These are phyloP conservation scores for Holocentrus rufus DNA, from an alignment of 2,797 vertebrate genomes.

Conservation along the genomic window DNA sequence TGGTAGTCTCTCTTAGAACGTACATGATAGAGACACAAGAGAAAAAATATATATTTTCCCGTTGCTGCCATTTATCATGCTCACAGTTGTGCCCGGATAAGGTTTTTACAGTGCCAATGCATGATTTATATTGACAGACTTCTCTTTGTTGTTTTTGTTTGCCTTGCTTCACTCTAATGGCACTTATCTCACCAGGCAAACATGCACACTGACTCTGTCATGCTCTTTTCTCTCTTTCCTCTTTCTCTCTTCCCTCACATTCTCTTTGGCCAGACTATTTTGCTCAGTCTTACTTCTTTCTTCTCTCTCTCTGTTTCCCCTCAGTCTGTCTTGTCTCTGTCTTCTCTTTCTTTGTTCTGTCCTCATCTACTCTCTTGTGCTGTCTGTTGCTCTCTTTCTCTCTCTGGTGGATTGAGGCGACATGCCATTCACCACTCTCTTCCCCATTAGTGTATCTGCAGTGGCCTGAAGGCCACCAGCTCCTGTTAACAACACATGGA, in stretches of 20 bases:
- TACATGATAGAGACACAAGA: conserved; percentile 15
- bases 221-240: background rate
- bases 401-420: conserved; percentile 30
- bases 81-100: conserved; percentile 29
- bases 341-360: background rate
- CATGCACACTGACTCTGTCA: background rate
- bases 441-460: conserved; percentile 38
- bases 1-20: conserved; percentile 6
- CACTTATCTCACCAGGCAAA: conserved; percentile 38
- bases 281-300: background rate
- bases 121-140: conserved; percentile 50
- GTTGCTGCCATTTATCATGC: conserved; percentile 18
- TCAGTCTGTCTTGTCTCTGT: background rate
- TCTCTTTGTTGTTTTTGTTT: conserved; percentile 42
- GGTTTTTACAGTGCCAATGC: conserved; percentile 44
- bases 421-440: conserved; percentile 36
- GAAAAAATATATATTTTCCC: conserved; percentile 10
- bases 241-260: background rate
- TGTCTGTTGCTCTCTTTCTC: conserved; percentile 21
- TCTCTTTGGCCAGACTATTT: no score
- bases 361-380: conserved; percentile 1
- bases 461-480: conserved; percentile 39
- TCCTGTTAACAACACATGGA: conserved; percentile 42
- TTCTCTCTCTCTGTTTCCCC: background rate
- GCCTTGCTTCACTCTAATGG: conserved; percentile 42